These are phyloP conservation scores for Excalfactoria chinensis DNA, from an alignment of 2,113 vertebrate genomes.

Conservation along the genomic window DNA sequence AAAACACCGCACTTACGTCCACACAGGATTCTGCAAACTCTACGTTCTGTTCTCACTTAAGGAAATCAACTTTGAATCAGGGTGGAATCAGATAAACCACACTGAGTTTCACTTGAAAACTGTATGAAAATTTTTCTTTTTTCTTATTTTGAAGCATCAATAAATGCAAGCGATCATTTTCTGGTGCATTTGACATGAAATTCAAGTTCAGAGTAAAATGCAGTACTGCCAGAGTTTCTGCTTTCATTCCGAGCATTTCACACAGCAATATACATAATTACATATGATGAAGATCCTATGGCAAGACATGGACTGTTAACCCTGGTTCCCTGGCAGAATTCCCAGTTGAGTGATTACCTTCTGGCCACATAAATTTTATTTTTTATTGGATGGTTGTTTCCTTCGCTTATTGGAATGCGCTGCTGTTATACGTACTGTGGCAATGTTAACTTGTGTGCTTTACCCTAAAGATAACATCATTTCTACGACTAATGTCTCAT, in stretches of 20 bases:
- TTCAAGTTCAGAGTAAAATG: neutral
- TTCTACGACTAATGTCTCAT: neutral
- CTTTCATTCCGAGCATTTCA: conserved; percentile 28
- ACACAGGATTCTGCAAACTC: neutral
- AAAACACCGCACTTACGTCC: neutral
- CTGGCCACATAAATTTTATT: conserved; percentile 16
- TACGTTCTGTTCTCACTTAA: neutral
- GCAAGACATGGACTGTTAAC: conserved; percentile 41
- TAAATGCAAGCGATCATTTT: neutral
- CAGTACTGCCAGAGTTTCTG: neutral
- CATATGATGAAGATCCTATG: conserved; percentile 41
- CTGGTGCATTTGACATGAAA: neutral
- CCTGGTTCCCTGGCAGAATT: conserved; percentile 4
- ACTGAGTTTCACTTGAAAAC: neutral
- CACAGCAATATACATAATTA: conserved; percentile 12
- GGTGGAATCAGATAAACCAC: neutral
- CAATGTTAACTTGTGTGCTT: neutral
- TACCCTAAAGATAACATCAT: neutral
- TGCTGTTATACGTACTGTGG: neutral
- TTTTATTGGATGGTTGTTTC: neutral
- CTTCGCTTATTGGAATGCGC: neutral
- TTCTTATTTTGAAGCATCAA: neutral
- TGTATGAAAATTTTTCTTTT: neutral
- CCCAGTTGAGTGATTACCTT: conserved; percentile 27
- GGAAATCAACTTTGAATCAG: neutral